Evolutionary conservation across 1,140 invertebrate genomes (phyloP), one percentile per base, ranked within the genome.

Genomic region (Calycopis cecrops): DNA sequence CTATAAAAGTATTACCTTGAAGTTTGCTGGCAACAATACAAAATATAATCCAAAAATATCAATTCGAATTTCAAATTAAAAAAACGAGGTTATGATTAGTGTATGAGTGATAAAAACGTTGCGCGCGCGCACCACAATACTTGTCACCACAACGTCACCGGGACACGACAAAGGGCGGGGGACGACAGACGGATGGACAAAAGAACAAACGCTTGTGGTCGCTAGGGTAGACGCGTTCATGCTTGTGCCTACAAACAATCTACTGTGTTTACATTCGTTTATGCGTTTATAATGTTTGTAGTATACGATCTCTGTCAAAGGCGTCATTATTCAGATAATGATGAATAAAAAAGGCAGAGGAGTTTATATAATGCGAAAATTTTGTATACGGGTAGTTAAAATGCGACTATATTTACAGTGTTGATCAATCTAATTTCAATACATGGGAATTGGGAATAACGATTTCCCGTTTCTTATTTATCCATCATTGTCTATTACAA

Each of bases 61-160:
- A 28, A 28, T 28, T 28, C 21, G 21, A 6, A 50, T 35, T 16
- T 14, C 34, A 50, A 9, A 11, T 35, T 34, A 50, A 35, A 50
- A 17, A 16, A n/a, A 14, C 14, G 12, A 17, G n/a, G 12, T 34
- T 33, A 33, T 42, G 12, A 53, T 44, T 8, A 52, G 53, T 59
- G 57, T 47, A 42, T 49, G 34, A 48, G 34, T 9, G 48, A 55
- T 59, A 50, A 52, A 60, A 60, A 33, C 48, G 47, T 58, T 59
- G 56, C 69, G 69, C 65, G 48, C 50, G 62, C 64, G 64, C 60
- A 70, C 55, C 38, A 80, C 70, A 79, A 79, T 73, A 52, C 53
- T 59, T 76, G 79, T 83, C 79, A 79, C 73, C 77, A 72, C 67
- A 69, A 44, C 57, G 65, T 67, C 65, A 66, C 55, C 48, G 59